These are phyloP conservation scores for Axea sp. DNA, from an alignment of 2,888 invertebrate genomes.

Conservation along the genomic window DNA sequence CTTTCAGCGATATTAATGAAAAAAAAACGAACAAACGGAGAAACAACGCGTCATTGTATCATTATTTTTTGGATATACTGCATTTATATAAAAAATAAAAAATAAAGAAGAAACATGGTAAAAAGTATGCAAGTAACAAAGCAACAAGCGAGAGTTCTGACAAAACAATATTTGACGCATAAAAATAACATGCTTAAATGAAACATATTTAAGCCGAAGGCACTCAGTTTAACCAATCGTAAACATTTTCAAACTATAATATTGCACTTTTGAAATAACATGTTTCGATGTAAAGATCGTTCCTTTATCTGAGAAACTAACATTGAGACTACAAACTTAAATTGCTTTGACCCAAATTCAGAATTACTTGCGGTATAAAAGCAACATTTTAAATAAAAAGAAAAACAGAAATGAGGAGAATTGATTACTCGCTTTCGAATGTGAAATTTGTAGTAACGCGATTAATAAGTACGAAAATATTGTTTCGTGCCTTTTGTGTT, in stretches of 20 bases:
- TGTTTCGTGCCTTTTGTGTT: constrained; percentile 29
- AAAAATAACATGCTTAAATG: no score
- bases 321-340: constrained; percentile 42
- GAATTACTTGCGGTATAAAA: constrained; percentile 37
- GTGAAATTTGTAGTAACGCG: constrained; percentile 33
- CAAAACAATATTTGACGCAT: no score
- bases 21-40: no score
- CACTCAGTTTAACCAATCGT: constrained; percentile 24
- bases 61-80: no score
- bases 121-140: no score
- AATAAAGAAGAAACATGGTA: no score
- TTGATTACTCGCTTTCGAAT: constrained; percentile 23
- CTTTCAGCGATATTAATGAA: no score
- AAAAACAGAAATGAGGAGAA: constrained; percentile 13
- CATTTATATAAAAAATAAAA: no score
- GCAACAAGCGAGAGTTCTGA: no score
- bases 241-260: constrained; percentile 33
- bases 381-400: constrained; percentile 43
- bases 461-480: constrained; percentile 39
- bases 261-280: constrained; percentile 33
- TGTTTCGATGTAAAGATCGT: constrained; percentile 44
- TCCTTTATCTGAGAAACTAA: constrained; percentile 47
- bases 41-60: no score
- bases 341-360: constrained; percentile 54
- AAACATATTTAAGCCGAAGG: constrained; percentile 7